Base-by-base conservation (phyloP, 2,797 vertebrate genomes). In the Schizopygopsis pylzovi region DNA sequence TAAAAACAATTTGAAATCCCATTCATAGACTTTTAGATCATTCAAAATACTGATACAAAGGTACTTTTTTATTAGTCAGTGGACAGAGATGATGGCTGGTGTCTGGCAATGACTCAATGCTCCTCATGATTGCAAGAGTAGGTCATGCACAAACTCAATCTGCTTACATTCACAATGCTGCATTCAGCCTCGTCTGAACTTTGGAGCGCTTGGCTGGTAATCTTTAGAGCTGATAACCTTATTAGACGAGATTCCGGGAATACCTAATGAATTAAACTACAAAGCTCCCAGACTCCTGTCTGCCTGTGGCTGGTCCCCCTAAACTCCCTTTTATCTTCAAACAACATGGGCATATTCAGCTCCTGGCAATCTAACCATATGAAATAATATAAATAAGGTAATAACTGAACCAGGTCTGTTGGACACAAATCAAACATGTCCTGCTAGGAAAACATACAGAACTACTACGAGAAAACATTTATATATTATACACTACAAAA, bases 211-310 rank as follows among this genome's bases (percentile, higher is more conserved):
- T 81, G 86, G 86, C 77, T 81, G 75, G 76, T 89, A 89, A 87
- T 89, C 86, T 84, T 61, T 77, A 81, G 72, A 84, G 77, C 86
- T 70, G 77, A 87, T 80, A 86, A 78, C 67, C 77, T 82, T 84
- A 85, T 89, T 88, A 89, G 41, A 81, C 39, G 15, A 88, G 86
- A 91, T 89, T 90, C 86, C 52, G 85, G 49, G 72, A 88, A 87
- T 71, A 89, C 81, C 78, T 85, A 71, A 90, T 84, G 72, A 84
- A 80, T 81, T 86, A 63, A 83, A 61, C 78, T 73, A 15, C 8
- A 56, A 81, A 87, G 78, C 81, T 68, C 77, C 28, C 76, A 85
- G 83, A 79, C 83, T 79, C 41, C 67, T 2, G 61, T 68, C 72
- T 68, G 73, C 4, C 82, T 20, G 47, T 0, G 22, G 61, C 33